Percentiles rank a stretch among this genome's conserved stretches.
Evolutionary conservation across 2,113 vertebrate species (phyloP).

Genomic region (Psilopsiagon aurifrons): DNA sequence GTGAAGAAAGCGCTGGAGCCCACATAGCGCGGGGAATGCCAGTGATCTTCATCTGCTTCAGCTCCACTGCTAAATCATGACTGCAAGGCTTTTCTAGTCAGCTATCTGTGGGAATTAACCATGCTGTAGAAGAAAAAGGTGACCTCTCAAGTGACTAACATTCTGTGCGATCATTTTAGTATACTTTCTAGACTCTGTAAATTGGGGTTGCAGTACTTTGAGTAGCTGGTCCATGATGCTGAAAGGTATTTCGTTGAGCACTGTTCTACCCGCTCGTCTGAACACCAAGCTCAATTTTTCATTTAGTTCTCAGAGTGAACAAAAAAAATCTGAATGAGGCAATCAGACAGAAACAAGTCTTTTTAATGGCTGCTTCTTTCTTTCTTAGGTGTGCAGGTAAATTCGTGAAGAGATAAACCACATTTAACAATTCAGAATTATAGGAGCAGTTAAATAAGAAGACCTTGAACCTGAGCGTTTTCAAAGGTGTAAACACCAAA

Average conservation of each 20-base stretch:
- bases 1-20: neutral
- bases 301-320: neutral
- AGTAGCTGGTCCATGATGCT: neutral
- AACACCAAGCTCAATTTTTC: neutral
- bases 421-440: neutral
- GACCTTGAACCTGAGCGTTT: neutral
- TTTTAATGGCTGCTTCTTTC: neutral
- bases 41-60: neutral
- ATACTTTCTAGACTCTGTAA: neutral
- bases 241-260: neutral
- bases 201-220: neutral
- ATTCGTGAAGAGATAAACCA: neutral
- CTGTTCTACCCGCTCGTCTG: neutral
- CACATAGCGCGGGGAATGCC: neutral
- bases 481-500: neutral
- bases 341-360: neutral
- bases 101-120: neutral
- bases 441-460: neutral
- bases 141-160: neutral
- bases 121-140: neutral
- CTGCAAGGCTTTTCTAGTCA: neutral
- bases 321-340: neutral
- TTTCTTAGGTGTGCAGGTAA: neutral
- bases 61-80: neutral
- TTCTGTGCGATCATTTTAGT: neutral